A percentile compares a stretch with the other conserved stretches of the same genome.
Conservation (phyloP, 2,797 vertebrate genomes). For the Lithobates pipiens region DNA sequence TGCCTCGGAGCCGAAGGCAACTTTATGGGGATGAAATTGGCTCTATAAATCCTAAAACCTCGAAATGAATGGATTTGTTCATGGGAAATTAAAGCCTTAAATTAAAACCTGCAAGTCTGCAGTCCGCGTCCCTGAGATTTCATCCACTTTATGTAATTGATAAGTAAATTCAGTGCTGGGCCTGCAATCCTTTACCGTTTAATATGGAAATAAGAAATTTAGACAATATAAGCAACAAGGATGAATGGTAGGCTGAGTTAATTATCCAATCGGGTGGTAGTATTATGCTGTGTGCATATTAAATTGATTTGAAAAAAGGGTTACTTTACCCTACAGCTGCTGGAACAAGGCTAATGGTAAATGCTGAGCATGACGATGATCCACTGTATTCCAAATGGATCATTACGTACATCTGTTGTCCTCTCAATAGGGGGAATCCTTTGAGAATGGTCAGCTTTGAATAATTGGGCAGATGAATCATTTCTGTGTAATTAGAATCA, state of each 20-base stretch:
- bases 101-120: constrained; percentile 65
- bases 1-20: constrained; percentile 66
- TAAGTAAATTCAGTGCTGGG: background rate
- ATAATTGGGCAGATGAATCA: constrained; percentile 56
- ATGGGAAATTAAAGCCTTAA: constrained; percentile 71
- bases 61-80: constrained; percentile 63
- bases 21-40: constrained; percentile 68
- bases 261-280: constrained; percentile 66
- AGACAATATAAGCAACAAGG: constrained; percentile 18
- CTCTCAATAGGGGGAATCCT: constrained; percentile 64
- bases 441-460: constrained; percentile 47
- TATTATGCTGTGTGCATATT: constrained; percentile 66
- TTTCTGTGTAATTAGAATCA: constrained; percentile 47
- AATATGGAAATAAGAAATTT: constrained; percentile 30
- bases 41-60: constrained; percentile 61
- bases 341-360: constrained; percentile 60
- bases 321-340: constrained; percentile 63
- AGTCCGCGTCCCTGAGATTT: constrained; percentile 22
- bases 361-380: constrained; percentile 66
- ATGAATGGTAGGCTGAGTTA: constrained; percentile 65
- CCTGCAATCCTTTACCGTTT: background rate
- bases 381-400: constrained; percentile 67
- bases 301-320: constrained; percentile 67
- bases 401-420: constrained; percentile 68
- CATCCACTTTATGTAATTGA: constrained; percentile 25